Conservation (phyloP, 2,113 vertebrate species). For the Limnothrissa miodon region DNA sequence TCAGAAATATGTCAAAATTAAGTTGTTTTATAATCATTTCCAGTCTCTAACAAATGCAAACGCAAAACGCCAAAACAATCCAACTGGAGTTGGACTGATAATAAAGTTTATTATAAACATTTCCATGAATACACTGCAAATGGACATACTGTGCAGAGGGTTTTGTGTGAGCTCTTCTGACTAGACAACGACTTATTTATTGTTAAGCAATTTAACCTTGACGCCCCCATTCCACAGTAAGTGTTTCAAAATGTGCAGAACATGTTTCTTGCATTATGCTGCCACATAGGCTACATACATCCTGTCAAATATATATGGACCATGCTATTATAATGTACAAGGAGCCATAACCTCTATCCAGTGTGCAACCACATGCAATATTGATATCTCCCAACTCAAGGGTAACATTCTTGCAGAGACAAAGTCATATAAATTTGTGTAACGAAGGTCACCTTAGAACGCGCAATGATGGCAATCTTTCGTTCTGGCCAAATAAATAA, state of each 20-base stretch:
- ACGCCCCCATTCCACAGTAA: not conserved
- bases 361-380: not conserved
- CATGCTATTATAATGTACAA: not conserved
- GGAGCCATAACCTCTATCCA: not conserved
- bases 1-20: too few species aligned
- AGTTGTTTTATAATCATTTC: too few species aligned
- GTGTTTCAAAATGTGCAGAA: too few species aligned
- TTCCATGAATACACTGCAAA: not conserved
- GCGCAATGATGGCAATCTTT: not conserved
- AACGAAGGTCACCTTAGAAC: not conserved
- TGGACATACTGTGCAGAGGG: too few species aligned
- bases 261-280: not conserved
- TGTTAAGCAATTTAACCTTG: not conserved
- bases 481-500: not conserved
- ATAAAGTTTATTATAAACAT: too few species aligned
- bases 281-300: not conserved
- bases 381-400: not conserved
- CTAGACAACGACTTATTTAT: not conserved
- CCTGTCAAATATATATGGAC: not conserved
- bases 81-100: too few species aligned
- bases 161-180: too few species aligned
- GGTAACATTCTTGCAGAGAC: not conserved
- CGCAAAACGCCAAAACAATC: too few species aligned
- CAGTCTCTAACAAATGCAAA: too few species aligned
- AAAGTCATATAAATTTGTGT: not conserved